Base-by-base conservation (phyloP, 1,140 invertebrate genomes). In the Probaryconus sp. region DNA sequence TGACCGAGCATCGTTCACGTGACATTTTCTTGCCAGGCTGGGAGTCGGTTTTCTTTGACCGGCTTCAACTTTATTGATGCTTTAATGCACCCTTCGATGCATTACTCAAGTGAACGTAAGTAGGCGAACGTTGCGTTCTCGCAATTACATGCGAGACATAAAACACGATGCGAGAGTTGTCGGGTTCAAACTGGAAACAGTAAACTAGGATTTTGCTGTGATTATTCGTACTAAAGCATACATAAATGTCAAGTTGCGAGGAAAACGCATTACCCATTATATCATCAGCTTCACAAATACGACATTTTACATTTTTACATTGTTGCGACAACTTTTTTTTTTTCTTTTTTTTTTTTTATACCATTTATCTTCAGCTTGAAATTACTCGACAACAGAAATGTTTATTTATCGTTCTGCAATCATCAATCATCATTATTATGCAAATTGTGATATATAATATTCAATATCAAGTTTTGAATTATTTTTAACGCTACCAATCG, bases 101-200 rank as follows among this genome's bases (percentile, higher is more conserved):
- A 81, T 81, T 80, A 76, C 70, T 81, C 74, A 81, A 45, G 58
- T 64, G 40, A 61, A 82, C 73, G 71, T 78, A 81, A 83, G 77
- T 81, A 79, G 77, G 68, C 68, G 78, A 81, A 71, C 74, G 56
- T 24, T 28, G 55, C 38, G 56, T 70, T 37, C 47, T 61, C 55
- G 61, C 63, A 74, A 63, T 74, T 69, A 68, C 50, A 64, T 43
- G 28, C 43, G 43, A 61, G 35, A 40, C 43, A 69, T 75, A 58
- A 75, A 75, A 56, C 61, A 50, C 31, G 43, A 21, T 6, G 35
- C 43, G 40, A 45, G 20, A 20, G 42, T 67, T 48, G 40, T 16
- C 38, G 38, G 40, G 40, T 53, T 48, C 53, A 47, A 60, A 21
- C 38, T 45, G 11, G n/a, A 28, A 73, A 74, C 64, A 56, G 48